phyloP scores from a whole-genome alignment of 1,140 invertebrate genomes.

The Ectropis grisescens region DNA sequence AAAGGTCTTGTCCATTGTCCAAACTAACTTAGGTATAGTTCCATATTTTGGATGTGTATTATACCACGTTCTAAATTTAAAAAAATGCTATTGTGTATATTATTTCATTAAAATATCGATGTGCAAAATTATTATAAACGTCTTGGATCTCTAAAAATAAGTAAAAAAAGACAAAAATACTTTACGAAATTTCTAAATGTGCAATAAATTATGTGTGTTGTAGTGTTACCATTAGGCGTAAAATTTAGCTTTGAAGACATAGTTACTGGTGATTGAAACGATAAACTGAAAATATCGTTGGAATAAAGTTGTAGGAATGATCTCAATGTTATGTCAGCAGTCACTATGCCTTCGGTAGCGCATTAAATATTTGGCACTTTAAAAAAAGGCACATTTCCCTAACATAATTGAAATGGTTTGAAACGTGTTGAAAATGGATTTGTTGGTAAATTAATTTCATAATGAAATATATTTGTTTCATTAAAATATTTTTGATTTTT shows the following conservation, averaged over 20 bases:
- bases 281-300: constrained; percentile 29
- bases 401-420: constrained; percentile 66
- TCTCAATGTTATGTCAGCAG: constrained; percentile 37
- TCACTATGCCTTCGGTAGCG: constrained; percentile 45
- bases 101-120: constrained; percentile 61
- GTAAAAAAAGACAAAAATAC: constrained; percentile 64
- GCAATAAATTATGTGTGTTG: constrained; percentile 72
- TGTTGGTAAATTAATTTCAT: constrained; percentile 72
- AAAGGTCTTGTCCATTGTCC: constrained; percentile 63
- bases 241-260: constrained; percentile 52
- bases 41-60: constrained; percentile 67
- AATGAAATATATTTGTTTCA: constrained; percentile 73
- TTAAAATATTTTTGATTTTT: constrained; percentile 34
- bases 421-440: constrained; percentile 70
- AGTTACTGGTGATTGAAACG: constrained; percentile 31
- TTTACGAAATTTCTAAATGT: constrained; percentile 71
- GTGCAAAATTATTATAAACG: constrained; percentile 70
- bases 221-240: constrained; percentile 68
- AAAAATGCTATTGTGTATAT: constrained; percentile 69
- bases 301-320: constrained; percentile 47
- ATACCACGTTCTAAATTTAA: constrained; percentile 58
- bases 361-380: constrained; percentile 66
- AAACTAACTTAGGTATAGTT: constrained; percentile 64
- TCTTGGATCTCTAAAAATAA: constrained; percentile 68
- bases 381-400: constrained; percentile 64